Conservation (phyloP, 2,113 vertebrate species). For the Pelvicachromis taeniatus region DNA sequence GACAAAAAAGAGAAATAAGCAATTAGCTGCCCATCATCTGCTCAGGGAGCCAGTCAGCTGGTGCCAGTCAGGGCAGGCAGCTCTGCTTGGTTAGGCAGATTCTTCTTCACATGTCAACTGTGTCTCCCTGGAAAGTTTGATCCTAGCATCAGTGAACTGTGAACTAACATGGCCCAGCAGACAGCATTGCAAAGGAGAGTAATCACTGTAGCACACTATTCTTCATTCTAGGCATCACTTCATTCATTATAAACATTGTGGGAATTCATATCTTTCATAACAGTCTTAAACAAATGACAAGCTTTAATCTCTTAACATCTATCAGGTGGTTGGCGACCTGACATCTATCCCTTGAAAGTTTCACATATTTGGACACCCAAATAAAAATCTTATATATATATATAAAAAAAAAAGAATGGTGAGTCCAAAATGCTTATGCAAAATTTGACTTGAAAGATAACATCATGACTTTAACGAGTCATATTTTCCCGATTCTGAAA, state of each 20-base stretch:
- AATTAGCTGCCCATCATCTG: constrained; percentile 6
- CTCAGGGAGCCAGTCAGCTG: constrained; percentile 8
- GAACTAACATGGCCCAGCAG: not conserved
- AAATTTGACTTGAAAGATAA: too few relatives aligned
- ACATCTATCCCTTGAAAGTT: too few relatives aligned
- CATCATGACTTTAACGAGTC: not conserved
- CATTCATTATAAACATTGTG: not conserved
- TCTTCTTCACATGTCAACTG: not conserved
- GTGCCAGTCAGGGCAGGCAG: not conserved
- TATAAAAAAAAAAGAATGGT: too few relatives aligned
- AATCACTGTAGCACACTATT: not conserved
- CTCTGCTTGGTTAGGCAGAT: not conserved
- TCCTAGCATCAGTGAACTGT: not conserved
- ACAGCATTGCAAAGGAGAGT: not conserved
- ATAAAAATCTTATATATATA: too few relatives aligned
- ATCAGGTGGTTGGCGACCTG: not conserved
- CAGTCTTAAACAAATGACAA: not conserved
- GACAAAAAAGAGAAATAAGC: not conserved
- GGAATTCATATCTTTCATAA: not conserved
- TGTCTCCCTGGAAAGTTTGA: not conserved
- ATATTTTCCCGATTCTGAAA: not conserved
- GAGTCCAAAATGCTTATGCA: too few relatives aligned
- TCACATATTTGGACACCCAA: too few relatives aligned
- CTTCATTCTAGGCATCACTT: not conserved
- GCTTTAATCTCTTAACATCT: not conserved